Evolutionary conservation across 2,797 vertebrate genomes (phyloP).

Genomic region (Darevskia mixta): DNA sequence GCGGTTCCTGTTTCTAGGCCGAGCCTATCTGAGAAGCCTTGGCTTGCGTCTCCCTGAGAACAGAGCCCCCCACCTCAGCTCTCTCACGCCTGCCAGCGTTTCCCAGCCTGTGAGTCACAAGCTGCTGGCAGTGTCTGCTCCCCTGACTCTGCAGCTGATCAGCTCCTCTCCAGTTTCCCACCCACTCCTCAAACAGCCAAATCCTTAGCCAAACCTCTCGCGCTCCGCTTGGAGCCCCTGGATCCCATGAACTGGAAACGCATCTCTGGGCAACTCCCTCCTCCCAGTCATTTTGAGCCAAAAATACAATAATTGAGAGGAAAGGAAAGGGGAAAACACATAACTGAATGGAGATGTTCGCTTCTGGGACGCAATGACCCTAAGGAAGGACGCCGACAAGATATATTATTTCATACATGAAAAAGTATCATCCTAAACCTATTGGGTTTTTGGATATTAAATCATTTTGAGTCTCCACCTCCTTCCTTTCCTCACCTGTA

Average conservation of each 20-base stretch:
- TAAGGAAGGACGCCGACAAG: background rate
- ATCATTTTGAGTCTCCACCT: background rate
- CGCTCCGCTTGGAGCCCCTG: background rate
- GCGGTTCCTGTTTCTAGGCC: slow-evolving; percentile 56
- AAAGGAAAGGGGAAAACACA: background rate
- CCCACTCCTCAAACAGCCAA: slow-evolving; percentile 33
- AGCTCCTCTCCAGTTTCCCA: slow-evolving; percentile 43
- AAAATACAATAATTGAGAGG: background rate
- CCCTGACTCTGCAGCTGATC: slow-evolving; percentile 26
- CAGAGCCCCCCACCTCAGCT: slow-evolving; percentile 43
- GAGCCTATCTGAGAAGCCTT: slow-evolving; percentile 70
- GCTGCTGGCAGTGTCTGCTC: slow-evolving; percentile 63
- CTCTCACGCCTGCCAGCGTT: slow-evolving; percentile 48
- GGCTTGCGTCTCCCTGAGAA: slow-evolving; percentile 48
- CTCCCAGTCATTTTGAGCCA: background rate
- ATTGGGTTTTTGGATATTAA: background rate
- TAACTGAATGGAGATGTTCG: background rate
- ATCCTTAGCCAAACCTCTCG: background rate
- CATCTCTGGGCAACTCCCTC: background rate
- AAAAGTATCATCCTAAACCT: background rate
- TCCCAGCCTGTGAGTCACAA: slow-evolving; percentile 74
- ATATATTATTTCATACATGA: background rate
- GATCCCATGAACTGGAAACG: slow-evolving; percentile 28
- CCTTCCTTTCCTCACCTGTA: background rate
- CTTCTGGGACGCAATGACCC: background rate